Percentiles rank a stretch among this genome's conserved stretches.
These are phyloP conservation scores for Mustela nigripes DNA, from an alignment of 2,113 vertebrate species.

Conservation along the genomic window DNA sequence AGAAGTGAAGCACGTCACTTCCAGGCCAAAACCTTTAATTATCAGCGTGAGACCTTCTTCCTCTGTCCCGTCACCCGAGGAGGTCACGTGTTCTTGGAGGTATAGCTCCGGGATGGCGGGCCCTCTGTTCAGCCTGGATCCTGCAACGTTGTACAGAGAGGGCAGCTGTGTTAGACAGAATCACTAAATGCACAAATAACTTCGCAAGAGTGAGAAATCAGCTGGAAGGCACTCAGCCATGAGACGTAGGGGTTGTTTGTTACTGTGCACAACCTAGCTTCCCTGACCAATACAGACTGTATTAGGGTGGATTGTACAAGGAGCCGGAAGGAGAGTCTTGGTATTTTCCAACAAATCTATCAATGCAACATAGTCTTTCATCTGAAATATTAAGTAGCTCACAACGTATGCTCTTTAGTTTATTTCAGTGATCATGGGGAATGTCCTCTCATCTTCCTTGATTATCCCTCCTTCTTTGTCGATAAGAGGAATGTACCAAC, in stretches of 20 bases:
- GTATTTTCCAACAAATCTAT: background rate
- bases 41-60: background rate
- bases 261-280: background rate
- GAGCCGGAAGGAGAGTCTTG: background rate
- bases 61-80: background rate
- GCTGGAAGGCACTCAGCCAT: too few species aligned
- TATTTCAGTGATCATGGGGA: background rate
- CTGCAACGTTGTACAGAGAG: background rate
- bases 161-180: background rate
- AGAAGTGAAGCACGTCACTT: background rate
- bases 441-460: background rate
- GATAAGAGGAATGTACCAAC: background rate
- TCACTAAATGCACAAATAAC: background rate
- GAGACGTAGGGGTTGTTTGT: background rate
- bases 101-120: background rate
- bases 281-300: background rate
- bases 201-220: background rate
- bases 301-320: background rate
- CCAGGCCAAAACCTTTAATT: background rate
- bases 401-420: background rate
- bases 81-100: background rate
- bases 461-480: background rate
- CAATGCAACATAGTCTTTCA: background rate
- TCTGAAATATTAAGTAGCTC: background rate
- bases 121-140: background rate